Evolutionary conservation across 2,797 vertebrate species (phyloP).

Genomic region (Brachyrhaphis roseni): DNA sequence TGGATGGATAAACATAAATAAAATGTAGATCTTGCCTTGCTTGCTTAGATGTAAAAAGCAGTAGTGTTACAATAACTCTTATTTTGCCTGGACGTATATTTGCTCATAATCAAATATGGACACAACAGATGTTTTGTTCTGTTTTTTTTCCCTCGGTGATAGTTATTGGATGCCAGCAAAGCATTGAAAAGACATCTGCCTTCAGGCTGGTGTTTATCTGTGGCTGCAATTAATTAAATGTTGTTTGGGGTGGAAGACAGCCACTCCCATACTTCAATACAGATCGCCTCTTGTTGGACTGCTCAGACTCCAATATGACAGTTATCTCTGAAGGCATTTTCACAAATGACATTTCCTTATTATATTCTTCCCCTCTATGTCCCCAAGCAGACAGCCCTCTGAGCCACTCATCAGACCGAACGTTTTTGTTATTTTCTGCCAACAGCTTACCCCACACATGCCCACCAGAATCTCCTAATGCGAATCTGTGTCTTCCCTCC

Average conservation of each 20-base stretch:
- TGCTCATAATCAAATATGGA: conserved; percentile 15
- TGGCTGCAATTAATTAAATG: conserved; percentile 17
- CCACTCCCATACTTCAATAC: conserved; percentile 25
- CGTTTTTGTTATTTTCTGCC: not conserved
- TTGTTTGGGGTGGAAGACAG: conserved; percentile 22
- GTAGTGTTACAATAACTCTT: not conserved
- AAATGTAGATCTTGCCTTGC: not conserved
- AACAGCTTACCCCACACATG: not conserved
- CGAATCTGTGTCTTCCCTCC: conserved; percentile 29
- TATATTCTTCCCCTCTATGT: conserved; percentile 1
- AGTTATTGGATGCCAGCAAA: conserved; percentile 23
- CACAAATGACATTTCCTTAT: conserved; percentile 5
- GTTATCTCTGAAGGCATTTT: conserved; percentile 7
- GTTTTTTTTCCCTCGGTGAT: conserved; percentile 18
- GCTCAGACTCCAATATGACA: not conserved
- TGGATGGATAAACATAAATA: not conserved
- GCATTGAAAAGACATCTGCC: conserved; percentile 25
- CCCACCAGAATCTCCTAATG: conserved; percentile 29
- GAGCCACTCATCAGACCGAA: conserved; percentile 7
- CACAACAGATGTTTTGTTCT: conserved; percentile 15
- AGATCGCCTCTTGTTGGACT: conserved; percentile 21
- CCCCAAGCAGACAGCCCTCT: not conserved
- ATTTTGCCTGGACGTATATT: not conserved
- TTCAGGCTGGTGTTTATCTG: conserved; percentile 32
- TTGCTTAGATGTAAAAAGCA: conserved; percentile 9